Evolutionary conservation across 1,140 invertebrate species (phyloP), one percentile per base, ranked within the genome.

Genomic region (Philotrypesis tridentata): DNA sequence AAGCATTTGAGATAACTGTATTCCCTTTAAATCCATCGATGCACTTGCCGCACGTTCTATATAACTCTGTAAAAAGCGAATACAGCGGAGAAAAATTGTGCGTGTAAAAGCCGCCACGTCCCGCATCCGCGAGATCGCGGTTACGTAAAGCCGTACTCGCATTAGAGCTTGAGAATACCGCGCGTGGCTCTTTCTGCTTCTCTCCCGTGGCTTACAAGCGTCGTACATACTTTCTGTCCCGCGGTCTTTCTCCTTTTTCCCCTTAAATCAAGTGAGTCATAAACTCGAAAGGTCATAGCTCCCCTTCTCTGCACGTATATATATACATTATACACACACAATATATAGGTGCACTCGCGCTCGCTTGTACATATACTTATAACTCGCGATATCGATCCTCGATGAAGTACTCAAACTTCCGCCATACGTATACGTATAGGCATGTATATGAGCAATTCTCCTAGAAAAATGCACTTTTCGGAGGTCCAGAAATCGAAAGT

Each of bases 261-360:
- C 78, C 78, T 85, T 85, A 85, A 84, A 85, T 85, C 84, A 85
- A 84, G 70, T 81, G 82, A 84, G 79, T 84, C 82, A 83, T 87
- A 86, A 85, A 84, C 71, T 80, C 79, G 21, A 80, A 74, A 72
- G 79, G 79, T 80, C 79, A 37, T 74, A 68, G 71, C 60, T 37
- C 79, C 37, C 71, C 40, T 79, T 72, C 25, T 27, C n/a, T 70
- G 43, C n/a, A 11, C 23, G 11, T n/a, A 27, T 73, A 73, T 48
- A 9, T 70, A 70, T 70, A 21, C n/a, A n/a, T n/a, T n/a, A n/a
- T n/a, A n/a, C n/a, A n/a, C n/a, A n/a, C n/a, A n/a, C n/a, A n/a
- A n/a, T n/a, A n/a, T n/a, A n/a, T n/a, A n/a, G n/a, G n/a, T n/a
- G n/a, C n/a, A n/a, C n/a, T 9, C 33, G 33, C 33, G 33, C n/a